Conservation (phyloP, 2,113 vertebrate genomes). For the Podarcis raffonei region DNA sequence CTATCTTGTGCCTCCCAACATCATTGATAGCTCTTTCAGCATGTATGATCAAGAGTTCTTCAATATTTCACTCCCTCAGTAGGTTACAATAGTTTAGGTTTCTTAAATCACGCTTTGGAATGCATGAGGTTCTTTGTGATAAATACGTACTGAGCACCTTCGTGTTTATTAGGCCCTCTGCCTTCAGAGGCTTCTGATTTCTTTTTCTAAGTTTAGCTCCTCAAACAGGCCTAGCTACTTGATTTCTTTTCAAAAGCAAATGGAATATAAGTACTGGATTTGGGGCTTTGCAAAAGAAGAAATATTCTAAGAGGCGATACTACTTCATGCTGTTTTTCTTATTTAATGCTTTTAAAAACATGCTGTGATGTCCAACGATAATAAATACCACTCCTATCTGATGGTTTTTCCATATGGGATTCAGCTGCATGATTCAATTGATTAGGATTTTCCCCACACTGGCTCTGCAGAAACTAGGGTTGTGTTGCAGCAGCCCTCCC, state of each 20-base stretch:
- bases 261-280: background rate
- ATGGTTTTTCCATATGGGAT: too few relatives aligned
- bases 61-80: background rate
- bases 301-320: background rate
- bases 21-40: background rate
- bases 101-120: background rate
- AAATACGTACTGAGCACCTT: background rate
- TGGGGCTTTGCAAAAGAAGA: background rate
- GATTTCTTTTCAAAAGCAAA: background rate
- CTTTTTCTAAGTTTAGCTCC: background rate
- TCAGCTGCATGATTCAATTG: too few relatives aligned
- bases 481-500: too few relatives aligned
- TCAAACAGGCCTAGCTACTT: background rate
- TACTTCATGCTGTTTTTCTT: background rate
- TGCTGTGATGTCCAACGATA: accelerated
- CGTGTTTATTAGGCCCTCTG: background rate
- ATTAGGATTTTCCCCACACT: too few relatives aligned
- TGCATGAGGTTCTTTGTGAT: background rate
- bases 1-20: background rate
- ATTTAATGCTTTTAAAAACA: background rate
- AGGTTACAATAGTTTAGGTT: background rate
- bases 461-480: too few relatives aligned
- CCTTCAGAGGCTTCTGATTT: too few relatives aligned
- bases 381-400: background rate
- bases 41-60: background rate